A percentile compares a stretch with the other conserved stretches of the same genome.
Evolutionary conservation across 2,113 vertebrate species (phyloP).

Genomic region (Garra rufa): DNA sequence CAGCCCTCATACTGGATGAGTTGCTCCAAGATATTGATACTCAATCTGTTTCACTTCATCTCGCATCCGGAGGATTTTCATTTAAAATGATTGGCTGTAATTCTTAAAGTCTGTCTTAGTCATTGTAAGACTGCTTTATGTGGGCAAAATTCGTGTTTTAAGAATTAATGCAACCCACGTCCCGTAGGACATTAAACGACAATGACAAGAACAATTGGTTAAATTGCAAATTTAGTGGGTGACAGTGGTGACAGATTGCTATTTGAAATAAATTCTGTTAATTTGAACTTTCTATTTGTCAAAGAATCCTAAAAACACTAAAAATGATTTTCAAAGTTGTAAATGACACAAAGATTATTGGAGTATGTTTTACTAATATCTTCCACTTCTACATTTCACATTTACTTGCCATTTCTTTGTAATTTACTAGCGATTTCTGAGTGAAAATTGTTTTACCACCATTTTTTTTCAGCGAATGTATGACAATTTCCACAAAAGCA

Average conservation of each 20-base stretch:
- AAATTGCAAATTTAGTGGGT: neutral
- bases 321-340: neutral
- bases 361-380: no score
- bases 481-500: neutral
- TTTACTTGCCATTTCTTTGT: neutral
- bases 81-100: conserved; percentile 6
- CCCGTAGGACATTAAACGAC: neutral
- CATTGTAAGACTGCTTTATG: neutral
- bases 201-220: neutral
- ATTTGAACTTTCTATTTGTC: neutral
- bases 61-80: conserved; percentile 33
- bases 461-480: no score
- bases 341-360: neutral
- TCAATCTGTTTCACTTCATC: conserved; percentile 39
- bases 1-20: conserved; percentile 32
- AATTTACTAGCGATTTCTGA: neutral
- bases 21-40: conserved; percentile 48
- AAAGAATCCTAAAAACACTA: neutral
- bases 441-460: no score
- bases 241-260: neutral
- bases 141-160: neutral
- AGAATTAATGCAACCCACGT: neutral
- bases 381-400: neutral
- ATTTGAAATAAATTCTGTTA: neutral
- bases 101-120: conserved; percentile 17